Evolutionary conservation across 1,140 invertebrate species (phyloP).

Genomic region (roundworm (Caenorhabditis elegans)): DNA sequence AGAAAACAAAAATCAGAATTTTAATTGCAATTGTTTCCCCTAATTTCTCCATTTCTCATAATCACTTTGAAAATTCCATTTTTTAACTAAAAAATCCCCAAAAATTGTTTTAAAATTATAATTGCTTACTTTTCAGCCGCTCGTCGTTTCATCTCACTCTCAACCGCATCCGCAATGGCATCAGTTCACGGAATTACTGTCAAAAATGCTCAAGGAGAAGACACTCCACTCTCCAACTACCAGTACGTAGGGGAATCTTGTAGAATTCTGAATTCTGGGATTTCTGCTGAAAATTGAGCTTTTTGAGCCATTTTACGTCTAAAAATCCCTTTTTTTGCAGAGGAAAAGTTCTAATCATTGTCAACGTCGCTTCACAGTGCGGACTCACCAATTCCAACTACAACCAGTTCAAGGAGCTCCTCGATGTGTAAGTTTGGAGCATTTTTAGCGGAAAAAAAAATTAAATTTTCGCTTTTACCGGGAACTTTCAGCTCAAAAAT

Average conservation of each 20-base stretch:
- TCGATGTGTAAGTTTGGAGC: neutral
- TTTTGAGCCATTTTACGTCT: too few relatives aligned
- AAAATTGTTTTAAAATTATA: too few relatives aligned
- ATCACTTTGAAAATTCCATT: too few relatives aligned
- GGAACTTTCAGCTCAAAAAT: too few relatives aligned
- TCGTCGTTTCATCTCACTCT: constrained; percentile 6
- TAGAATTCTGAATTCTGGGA: neutral
- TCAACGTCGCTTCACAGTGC: constrained; percentile 56
- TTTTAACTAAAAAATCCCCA: too few relatives aligned
- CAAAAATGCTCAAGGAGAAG: constrained; percentile 4
- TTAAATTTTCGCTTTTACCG: neutral
- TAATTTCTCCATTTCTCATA: too few relatives aligned
- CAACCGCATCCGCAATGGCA: neutral
- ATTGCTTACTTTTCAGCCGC: neutral
- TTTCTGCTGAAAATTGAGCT: neutral
- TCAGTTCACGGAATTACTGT: constrained; percentile 4
- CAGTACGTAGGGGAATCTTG: neutral
- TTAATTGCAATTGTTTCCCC: too few relatives aligned
- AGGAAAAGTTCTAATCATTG: constrained; percentile 55
- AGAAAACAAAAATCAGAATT: too few relatives aligned
- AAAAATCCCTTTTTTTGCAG: constrained; percentile 26
- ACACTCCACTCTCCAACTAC: neutral
- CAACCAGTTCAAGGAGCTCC: constrained; percentile 56
- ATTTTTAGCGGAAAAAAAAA: constrained; percentile 46
- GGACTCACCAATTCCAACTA: constrained; percentile 59